phyloP scores from a whole-genome alignment of 2,113 vertebrate species.

The Phalacrocorax pelagicus region DNA sequence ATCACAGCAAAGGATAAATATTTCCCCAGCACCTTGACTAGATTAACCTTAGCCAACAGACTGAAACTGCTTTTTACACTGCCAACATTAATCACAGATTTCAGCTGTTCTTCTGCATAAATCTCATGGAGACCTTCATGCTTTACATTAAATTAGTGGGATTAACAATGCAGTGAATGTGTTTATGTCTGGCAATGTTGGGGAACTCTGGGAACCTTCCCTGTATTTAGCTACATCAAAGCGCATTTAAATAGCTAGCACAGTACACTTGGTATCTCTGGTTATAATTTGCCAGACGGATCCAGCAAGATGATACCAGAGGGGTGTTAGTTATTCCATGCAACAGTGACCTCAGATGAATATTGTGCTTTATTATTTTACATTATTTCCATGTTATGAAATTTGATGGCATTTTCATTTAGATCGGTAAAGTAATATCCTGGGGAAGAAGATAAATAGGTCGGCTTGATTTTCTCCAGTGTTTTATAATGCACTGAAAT shows the following conservation, averaged over 20 bases:
- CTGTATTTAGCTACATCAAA: conserved; percentile 3
- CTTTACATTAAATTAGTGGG: not conserved
- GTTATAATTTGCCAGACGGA: conserved; percentile 4
- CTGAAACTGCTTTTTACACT: conserved; percentile 14
- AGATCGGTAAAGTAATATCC: conserved; percentile 17
- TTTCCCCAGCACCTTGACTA: conserved; percentile 32
- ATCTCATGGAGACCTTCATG: not conserved
- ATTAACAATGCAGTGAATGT: conserved; percentile 31
- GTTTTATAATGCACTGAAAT: not conserved
- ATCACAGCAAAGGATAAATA: conserved; percentile 39
- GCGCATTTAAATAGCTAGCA: not conserved
- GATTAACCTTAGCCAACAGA: conserved; percentile 33
- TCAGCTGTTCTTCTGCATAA: not conserved
- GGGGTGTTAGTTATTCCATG: conserved; percentile 20
- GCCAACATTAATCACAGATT: conserved; percentile 4
- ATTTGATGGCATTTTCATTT: not conserved
- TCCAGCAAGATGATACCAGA: not conserved
- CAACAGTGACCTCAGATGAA: conserved; percentile 30
- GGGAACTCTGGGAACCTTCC: not conserved
- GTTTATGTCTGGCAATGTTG: not conserved
- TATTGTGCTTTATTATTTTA: conserved; percentile 25
- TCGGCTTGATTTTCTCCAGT: not conserved
- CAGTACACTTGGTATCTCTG: not conserved
- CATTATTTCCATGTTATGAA: not conserved
- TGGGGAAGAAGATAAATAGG: not conserved